A percentile compares a stretch with the other conserved stretches of the same genome.
Evolutionary conservation across 2,113 vertebrate genomes (phyloP).

Genomic region (Burhinus oedicnemus): DNA sequence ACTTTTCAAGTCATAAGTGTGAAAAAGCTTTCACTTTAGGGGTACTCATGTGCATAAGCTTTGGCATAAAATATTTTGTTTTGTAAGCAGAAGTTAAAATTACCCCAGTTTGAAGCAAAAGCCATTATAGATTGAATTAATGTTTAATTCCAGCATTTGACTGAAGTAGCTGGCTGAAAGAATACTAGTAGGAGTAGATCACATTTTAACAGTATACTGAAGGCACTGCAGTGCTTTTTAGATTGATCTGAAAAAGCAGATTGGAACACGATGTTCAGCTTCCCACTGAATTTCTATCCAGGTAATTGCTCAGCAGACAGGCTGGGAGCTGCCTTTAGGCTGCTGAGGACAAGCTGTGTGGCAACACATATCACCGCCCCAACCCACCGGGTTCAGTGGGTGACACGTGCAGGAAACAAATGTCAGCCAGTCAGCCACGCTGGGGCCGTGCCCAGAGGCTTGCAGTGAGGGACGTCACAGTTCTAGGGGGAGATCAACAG

Average conservation of each 20-base stretch:
- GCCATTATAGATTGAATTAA: constrained; percentile 37
- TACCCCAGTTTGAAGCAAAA: constrained; percentile 37
- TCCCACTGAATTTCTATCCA: background rate
- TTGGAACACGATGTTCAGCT: background rate
- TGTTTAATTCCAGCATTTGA: constrained; percentile 31
- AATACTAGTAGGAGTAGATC: background rate
- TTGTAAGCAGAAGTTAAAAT: constrained; percentile 56
- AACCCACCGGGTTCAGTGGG: background rate
- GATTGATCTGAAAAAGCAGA: background rate
- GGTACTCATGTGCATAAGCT: constrained; percentile 1
- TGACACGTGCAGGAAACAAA: no score
- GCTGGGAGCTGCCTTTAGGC: background rate
- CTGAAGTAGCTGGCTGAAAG: background rate
- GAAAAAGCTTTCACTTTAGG: constrained; percentile 51
- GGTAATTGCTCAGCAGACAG: background rate
- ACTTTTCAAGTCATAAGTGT: constrained; percentile 53
- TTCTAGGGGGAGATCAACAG: fast-evolving
- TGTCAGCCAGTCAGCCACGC: fast-evolving
- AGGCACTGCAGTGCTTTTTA: background rate
- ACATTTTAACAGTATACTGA: background rate
- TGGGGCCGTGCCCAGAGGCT: fast-evolving
- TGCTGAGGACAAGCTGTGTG: background rate
- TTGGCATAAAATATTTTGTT: constrained; percentile 52
- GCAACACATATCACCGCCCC: fast-evolving
- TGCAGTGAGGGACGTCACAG: fast-evolving